phyloP scores from a whole-genome alignment of 2,113 vertebrate genomes.

The Antennarius striatus region DNA sequence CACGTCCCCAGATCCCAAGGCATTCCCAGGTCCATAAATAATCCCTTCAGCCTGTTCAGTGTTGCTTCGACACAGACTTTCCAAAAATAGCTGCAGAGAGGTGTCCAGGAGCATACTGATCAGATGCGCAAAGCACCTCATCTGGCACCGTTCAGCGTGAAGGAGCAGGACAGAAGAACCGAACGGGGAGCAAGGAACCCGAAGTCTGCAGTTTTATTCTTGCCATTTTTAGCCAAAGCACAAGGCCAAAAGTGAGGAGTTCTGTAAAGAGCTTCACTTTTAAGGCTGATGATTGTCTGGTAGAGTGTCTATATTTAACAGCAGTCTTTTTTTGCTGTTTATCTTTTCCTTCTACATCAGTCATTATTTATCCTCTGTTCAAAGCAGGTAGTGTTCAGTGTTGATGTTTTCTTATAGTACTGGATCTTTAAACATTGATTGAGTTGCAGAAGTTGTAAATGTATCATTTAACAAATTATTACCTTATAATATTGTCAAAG shows the following conservation, averaged over 20 bases:
- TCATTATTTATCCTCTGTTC: no score
- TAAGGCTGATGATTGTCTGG: neutral
- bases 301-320: neutral
- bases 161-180: slow-evolving; percentile 1
- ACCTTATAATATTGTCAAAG: no score
- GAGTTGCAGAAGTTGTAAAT: no score
- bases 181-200: neutral
- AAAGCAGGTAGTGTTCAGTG: no score
- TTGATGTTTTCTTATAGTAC: no score
- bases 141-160: slow-evolving; percentile 45
- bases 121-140: slow-evolving; percentile 28
- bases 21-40: slow-evolving; percentile 46
- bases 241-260: neutral
- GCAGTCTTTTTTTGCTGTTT: neutral
- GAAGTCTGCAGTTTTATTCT: slow-evolving; percentile 11
- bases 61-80: slow-evolving; percentile 40
- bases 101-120: slow-evolving; percentile 42
- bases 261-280: neutral
- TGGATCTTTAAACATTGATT: no score
- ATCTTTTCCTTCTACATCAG: neutral
- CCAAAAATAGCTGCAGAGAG: slow-evolving; percentile 52
- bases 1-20: slow-evolving; percentile 20
- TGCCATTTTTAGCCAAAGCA: neutral
- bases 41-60: slow-evolving; percentile 28
- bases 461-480: no score